Conservation (phyloP, 2,113 vertebrate species). For the Thinocorus orbignyianus region DNA sequence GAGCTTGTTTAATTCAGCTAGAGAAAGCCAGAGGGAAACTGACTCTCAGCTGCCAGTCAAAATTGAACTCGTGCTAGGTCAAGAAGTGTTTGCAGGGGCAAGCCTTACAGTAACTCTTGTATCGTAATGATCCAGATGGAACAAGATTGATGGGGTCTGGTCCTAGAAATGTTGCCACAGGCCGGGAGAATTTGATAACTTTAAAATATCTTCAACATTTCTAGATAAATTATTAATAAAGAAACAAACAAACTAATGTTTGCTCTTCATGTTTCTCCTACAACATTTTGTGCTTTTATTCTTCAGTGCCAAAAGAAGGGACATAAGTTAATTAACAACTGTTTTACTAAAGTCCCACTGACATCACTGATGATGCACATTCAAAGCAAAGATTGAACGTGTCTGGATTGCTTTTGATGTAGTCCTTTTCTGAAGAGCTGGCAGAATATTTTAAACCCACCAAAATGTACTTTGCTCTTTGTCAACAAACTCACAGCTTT, state of each 20-base stretch:
- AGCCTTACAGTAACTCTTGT: background rate
- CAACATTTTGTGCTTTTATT: conserved; percentile 35
- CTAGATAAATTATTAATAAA: conserved; percentile 66
- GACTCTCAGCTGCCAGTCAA: background rate
- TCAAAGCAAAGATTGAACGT: conserved; percentile 35
- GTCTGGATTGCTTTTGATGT: conserved; percentile 13
- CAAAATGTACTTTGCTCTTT: conserved; percentile 48
- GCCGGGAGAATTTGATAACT: background rate
- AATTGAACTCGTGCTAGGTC: background rate
- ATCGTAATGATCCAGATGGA: background rate
- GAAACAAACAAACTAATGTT: conserved; percentile 53
- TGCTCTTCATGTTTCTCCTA: conserved; percentile 24
- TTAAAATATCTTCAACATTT: conserved; percentile 4
- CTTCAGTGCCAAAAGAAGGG: background rate
- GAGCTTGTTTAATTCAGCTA: background rate
- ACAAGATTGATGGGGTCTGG: background rate
- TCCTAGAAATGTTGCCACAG: background rate
- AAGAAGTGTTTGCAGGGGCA: background rate
- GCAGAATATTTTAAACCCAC: conserved; percentile 26
- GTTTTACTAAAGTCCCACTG: conserved; percentile 2
- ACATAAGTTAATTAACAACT: conserved; percentile 71
- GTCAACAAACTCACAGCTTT: conserved; percentile 36
- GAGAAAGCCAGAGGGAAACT: background rate
- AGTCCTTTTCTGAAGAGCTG: conserved; percentile 10
- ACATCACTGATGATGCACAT: conserved; percentile 56